A percentile compares a stretch with the other conserved stretches of the same genome.
Conservation (phyloP, 2,888 invertebrate genomes). For the Hofmannophila pseudospretella region DNA sequence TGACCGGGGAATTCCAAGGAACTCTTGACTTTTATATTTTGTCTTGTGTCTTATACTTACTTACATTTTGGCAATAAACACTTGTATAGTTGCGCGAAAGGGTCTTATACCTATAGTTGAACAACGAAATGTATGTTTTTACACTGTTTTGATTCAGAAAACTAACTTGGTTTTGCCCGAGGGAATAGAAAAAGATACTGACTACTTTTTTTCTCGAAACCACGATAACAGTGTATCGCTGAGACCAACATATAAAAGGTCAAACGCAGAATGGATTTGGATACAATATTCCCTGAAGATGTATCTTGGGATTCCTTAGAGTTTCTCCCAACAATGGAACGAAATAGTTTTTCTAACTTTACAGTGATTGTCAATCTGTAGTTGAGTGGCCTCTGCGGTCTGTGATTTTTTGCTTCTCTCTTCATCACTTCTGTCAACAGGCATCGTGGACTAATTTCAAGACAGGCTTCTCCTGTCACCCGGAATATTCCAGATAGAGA, state of each 20-base stretch:
- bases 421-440: too few species aligned
- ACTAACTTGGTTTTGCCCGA: too few species aligned
- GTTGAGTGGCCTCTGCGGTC: too few species aligned
- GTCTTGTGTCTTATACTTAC: conserved; percentile 5
- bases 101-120: not conserved
- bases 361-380: conserved; percentile 1
- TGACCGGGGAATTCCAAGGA: conserved; percentile 15
- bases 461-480: too few species aligned
- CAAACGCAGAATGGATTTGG: conserved; percentile 17
- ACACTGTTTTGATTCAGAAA: not conserved
- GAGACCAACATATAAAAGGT: conserved; percentile 17
- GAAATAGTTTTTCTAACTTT: conserved; percentile 16
- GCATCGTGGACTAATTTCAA: too few species aligned
- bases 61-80: conserved; percentile 7
- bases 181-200: conserved; percentile 16
- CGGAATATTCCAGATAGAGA: too few species aligned
- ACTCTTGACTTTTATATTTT: conserved; percentile 7
- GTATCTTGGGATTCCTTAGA: conserved; percentile 14
- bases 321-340: conserved; percentile 16
- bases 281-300: conserved; percentile 14
- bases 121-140: not conserved
- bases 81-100: conserved; percentile 4
- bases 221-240: conserved; percentile 23
- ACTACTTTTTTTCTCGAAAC: conserved; percentile 21
- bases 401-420: too few species aligned